Evolutionary conservation across 2,113 vertebrate genomes (phyloP), one percentile per base, ranked within the genome.

Genomic region (Pimephales promelas): DNA sequence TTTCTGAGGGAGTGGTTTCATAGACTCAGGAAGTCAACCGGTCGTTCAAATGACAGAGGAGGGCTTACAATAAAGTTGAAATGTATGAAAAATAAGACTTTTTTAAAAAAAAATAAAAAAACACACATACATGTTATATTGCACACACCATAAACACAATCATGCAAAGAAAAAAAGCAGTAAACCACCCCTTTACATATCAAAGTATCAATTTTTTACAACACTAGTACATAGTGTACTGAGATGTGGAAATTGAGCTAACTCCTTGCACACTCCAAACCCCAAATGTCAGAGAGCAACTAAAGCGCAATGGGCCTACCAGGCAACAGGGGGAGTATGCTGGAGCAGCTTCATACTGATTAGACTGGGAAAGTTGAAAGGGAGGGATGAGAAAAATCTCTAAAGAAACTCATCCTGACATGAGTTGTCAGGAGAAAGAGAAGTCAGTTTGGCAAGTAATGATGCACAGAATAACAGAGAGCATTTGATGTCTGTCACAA

Each of bases 361-460:
- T 62, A 47, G 84, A 83, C 78, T 40, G 85, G 28, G 61, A 47
- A 47, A 74, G 49, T 80, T 79, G 49, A 36, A 83, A 64, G 81
- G 83, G 47, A n/a, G 71, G 18, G 81, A 68, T 34, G 75, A 40
- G 61, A 81, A 56, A 74, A 28, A 49, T 85, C 78, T 82, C 49
- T 82, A 85, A 61, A 86, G 64, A 52, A 89, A 64, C 92, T 89
- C 86, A 61, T 14, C 70, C 43, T 61, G 73, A 75, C 18, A 26
- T 86, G 86, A 86, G 87, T 90, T 91, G 91, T 92, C 93, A 91
- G 83, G 45, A 78, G 49, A 83, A 26, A 86, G 45, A 83, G 54
- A 66, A 70, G 68, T 75, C 68, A 43, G 66, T 79, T 64, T 72
- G 49, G 14, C 20, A 47, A 47, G 59, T 47, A 61, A 34, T 76